Evolutionary conservation across 2,797 vertebrate genomes (phyloP), one percentile per base, ranked within the genome.

Genomic region (Amblyopsis hoosieri): DNA sequence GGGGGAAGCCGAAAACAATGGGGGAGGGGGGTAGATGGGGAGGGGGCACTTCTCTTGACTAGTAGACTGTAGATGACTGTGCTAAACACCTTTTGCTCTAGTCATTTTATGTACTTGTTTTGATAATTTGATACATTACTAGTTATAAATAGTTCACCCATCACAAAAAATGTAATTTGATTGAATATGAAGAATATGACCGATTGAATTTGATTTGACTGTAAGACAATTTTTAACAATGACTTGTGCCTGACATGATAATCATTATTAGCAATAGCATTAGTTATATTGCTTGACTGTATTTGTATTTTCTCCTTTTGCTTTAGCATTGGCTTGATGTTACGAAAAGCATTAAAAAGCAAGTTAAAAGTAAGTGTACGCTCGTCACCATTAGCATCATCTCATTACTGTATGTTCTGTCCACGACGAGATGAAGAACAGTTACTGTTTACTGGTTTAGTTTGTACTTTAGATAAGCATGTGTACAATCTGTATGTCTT

Each of bases 291-390:
- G 31, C 46, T 19, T 58, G 8, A n/a, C 37, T 1, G 23, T 57
- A 15, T 33, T 37, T 12, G 17, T 29, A 14, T 55, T 47, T 57
- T 49, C 13, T 14, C 1, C 48, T 48, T 5, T 4, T 69, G 2
- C 87, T 88, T 60, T 90, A 99, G 97, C 97, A 99, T 69, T 99
- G 97, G 97, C 85, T 99, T 72, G 97, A 99, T 72, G 92, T 95
- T 52, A 97, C 97, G 51, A 99, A 99, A 91, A 98, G 97, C 86
- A 99, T 99, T 74, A 99, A 97, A 92, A 99, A 99, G 57, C 97
- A 99, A 94, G 97, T 99, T 15, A 97, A 98, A 95, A 99, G 97
- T 99, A 94, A 96, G 97, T 96, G 17, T 3, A 55, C 37, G 10
- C 46, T 3, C 37, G 12, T 15, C 6, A 52, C 10, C 11, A 0